Base-by-base conservation (phyloP, 2,113 vertebrate genomes). In the Chascanopsetta lugubris region DNA sequence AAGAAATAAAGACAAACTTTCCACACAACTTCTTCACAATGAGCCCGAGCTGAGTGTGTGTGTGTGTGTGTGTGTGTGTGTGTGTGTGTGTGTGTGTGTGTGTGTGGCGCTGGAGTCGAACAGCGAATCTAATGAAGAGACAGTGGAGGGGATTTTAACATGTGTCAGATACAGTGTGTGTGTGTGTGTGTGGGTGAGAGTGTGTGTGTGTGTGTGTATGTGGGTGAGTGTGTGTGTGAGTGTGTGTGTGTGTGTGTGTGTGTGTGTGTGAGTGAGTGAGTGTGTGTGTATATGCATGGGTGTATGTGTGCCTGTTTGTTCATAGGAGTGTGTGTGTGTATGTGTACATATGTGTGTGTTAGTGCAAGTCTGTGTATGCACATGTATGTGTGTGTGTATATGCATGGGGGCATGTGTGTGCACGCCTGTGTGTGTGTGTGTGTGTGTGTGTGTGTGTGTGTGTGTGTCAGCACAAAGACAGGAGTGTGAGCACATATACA, bases 51-150 rank as follows among this genome's bases (percentile, higher is more conserved):
- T 67, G 56, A 67, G 69, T 43, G 47, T 75, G 77, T 70, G 75
- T 85, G 72, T 77, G 79, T 56, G 79, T n/a, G n/a, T n/a, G n/a
- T n/a, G n/a, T n/a, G n/a, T n/a, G n/a, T n/a, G n/a, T n/a, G n/a
- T n/a, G n/a, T n/a, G n/a, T n/a, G n/a, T n/a, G n/a, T n/a, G n/a
- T 67, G 56, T 64, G 69, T 43, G 47, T 75, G 77, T 70, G 75
- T 85, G 72, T 77, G 79, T 56, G 79, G 62, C 49, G 55, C 56
- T 51, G 54, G 60, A 72, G 47, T 72, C 13, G 55, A 57, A 80
- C n/a, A 69, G 32, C 8, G 48, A 51, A 53, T 47, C 46, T 79
- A 74, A 86, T 79, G 51, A 82, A 67, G 56, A 70, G 40, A 68
- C 54, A 32, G 38, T 3, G 25, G 10, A 64, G 38, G 50, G 30